phyloP scores from a whole-genome alignment of 2,888 invertebrate genomes.

The Catocala sponsa region DNA sequence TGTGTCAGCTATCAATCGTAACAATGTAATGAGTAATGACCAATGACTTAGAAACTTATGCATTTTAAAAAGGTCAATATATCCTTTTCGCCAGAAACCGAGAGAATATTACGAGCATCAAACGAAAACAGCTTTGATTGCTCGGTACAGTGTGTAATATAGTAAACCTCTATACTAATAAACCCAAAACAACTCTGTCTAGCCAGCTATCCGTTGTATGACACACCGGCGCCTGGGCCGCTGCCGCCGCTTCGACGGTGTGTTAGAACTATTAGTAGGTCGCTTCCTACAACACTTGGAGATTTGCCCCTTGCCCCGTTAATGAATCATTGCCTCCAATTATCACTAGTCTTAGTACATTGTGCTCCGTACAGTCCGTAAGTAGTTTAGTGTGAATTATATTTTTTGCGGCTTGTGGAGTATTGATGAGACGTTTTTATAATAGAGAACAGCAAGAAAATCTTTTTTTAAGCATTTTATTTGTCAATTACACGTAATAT shows the following conservation, averaged over 20 bases:
- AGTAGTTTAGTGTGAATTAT: neutral
- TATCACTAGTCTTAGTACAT: conserved; percentile 34
- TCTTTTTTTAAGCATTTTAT: no score
- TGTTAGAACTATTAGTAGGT: conserved; percentile 44
- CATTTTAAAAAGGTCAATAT: no score
- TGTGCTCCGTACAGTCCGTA: conserved; percentile 26
- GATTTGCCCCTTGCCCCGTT: conserved; percentile 49
- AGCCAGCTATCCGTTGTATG: conserved; percentile 28
- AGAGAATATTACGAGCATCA: no score
- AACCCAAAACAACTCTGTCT: conserved; percentile 34
- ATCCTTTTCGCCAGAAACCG: no score
- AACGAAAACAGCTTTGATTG: no score
- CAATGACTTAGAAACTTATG: no score
- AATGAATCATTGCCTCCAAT: conserved; percentile 51
- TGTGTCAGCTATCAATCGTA: no score
- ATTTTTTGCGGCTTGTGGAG: no score
- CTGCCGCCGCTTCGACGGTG: conserved; percentile 27
- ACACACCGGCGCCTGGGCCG: conserved; percentile 43
- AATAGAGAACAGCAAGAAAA: no score
- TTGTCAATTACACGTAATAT: no score
- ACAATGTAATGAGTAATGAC: no score
- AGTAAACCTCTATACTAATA: conserved; percentile 13
- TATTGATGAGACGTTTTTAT: no score
- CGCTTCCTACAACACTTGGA: conserved; percentile 55
- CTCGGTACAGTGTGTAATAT: conserved; percentile 5